A percentile compares a stretch with the other conserved stretches of the same genome.
phyloP scores from a whole-genome alignment of 2,888 invertebrate genomes.

The Cremastinae sp. region DNA sequence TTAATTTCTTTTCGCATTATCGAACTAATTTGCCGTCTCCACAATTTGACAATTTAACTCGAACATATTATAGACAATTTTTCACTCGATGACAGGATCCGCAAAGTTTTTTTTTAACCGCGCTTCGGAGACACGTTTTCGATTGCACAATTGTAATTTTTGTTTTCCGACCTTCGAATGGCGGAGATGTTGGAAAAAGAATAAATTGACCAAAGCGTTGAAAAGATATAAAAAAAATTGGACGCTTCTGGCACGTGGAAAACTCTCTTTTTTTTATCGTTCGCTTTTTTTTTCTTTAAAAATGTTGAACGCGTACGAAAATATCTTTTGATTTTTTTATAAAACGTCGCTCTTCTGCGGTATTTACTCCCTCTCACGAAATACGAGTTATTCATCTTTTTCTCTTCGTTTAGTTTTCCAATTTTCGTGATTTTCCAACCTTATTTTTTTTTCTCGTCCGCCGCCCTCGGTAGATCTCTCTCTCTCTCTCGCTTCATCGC shows the following conservation, averaged over 20 bases:
- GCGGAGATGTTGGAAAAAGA: neutral
- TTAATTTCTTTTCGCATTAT: no score
- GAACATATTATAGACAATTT: no score
- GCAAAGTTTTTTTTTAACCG: no score
- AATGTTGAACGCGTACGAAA: conserved; percentile 10
- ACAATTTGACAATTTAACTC: no score
- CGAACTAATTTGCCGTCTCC: no score
- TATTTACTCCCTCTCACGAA: conserved; percentile 10
- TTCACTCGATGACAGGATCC: no score
- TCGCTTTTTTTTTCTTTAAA: neutral
- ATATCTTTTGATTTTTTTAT: conserved; percentile 21
- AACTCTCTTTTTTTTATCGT: neutral
- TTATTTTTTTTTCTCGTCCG: conserved; percentile 3
- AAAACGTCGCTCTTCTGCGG: conserved; percentile 6
- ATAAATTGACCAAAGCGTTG: neutral
- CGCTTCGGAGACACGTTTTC: no score
- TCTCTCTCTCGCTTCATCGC: conserved; percentile 25
- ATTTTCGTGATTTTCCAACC: neutral
- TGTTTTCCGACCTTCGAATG: neutral
- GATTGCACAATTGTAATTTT: no score
- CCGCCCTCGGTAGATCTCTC: neutral
- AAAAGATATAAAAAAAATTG: neutral
- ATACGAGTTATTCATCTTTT: conserved; percentile 16
- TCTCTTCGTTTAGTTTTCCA: neutral
- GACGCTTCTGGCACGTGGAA: conserved; percentile 6